These are phyloP conservation scores for Nestor notabilis DNA, from an alignment of 2,113 vertebrate species.

Conservation along the genomic window DNA sequence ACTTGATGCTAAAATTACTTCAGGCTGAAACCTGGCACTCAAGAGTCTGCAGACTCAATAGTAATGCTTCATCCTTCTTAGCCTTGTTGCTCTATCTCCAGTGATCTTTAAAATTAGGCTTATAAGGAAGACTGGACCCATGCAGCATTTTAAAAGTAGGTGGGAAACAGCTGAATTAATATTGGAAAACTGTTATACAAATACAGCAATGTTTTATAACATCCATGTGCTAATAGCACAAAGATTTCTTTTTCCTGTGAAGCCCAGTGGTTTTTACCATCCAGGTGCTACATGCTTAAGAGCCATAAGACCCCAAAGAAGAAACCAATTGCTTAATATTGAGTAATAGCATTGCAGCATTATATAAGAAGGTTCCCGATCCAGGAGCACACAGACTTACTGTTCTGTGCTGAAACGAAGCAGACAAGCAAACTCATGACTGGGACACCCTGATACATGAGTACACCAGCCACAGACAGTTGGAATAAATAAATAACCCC, in stretches of 20 bases:
- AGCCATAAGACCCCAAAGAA: background rate
- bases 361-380: background rate
- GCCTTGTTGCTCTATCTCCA: background rate
- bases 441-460: background rate
- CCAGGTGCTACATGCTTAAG: background rate
- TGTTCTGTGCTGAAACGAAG: background rate
- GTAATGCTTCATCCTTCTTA: background rate
- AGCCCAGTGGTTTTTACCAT: background rate
- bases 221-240: background rate
- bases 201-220: background rate
- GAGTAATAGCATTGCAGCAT: background rate
- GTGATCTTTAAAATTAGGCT: constrained; percentile 47
- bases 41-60: background rate
- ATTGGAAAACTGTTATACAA: constrained; percentile 16
- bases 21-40: background rate
- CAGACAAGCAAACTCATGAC: background rate
- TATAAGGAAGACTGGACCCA: constrained; percentile 12
- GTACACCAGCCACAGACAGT: background rate
- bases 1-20: background rate
- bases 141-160: constrained; percentile 40
- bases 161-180: constrained; percentile 50
- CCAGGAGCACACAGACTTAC: background rate
- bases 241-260: background rate
- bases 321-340: background rate
- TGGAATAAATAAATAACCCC: constrained; percentile 15